A percentile compares a stretch with the other conserved stretches of the same genome.
Conservation (phyloP, 2,113 vertebrate species). For the Morone chrysops region DNA sequence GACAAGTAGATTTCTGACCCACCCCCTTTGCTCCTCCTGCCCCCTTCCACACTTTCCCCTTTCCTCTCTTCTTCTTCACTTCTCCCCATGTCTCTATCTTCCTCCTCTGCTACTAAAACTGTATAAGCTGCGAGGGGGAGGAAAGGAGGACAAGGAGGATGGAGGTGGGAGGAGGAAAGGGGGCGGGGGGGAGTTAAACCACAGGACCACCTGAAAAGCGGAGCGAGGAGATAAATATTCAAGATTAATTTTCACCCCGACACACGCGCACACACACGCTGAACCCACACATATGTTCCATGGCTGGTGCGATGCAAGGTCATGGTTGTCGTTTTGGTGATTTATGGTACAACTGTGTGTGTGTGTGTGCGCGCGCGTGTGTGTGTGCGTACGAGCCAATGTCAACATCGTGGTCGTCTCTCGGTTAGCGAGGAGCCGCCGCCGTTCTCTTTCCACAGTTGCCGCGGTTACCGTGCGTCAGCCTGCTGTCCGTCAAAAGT, state of each 20-base stretch:
- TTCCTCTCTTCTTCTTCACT: too few relatives aligned
- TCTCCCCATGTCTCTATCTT: not conserved
- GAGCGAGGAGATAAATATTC: slow-evolving; percentile 65
- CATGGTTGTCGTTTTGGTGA: slow-evolving; percentile 61
- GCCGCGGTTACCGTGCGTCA: slow-evolving; percentile 75
- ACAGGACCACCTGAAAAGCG: slow-evolving; percentile 68
- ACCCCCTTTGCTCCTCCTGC: too few relatives aligned
- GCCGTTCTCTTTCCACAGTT: slow-evolving; percentile 78
- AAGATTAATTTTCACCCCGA: slow-evolving; percentile 39
- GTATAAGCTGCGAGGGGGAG: not conserved
- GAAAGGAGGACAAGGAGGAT: not conserved
- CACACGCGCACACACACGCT: slow-evolving; percentile 47
- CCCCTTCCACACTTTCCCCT: not conserved
- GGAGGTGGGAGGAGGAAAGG: not conserved
- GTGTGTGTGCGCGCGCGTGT: slow-evolving; percentile 45
- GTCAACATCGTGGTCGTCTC: slow-evolving; percentile 79
- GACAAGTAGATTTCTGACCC: too few relatives aligned
- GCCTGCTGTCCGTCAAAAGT: slow-evolving; percentile 58
- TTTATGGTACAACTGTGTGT: slow-evolving; percentile 56
- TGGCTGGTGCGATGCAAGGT: slow-evolving; percentile 54
- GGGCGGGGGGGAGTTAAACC: slow-evolving; percentile 23
- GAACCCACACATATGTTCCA: slow-evolving; percentile 51
- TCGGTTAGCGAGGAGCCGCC: slow-evolving; percentile 57
- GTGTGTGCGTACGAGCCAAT: slow-evolving; percentile 70
- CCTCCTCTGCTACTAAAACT: slow-evolving; percentile 2